Percentiles rank a stretch among this genome's conserved stretches.
These are phyloP conservation scores for Drosophila borealis DNA, from an alignment of 2,888 invertebrate genomes.

Conservation along the genomic window DNA sequence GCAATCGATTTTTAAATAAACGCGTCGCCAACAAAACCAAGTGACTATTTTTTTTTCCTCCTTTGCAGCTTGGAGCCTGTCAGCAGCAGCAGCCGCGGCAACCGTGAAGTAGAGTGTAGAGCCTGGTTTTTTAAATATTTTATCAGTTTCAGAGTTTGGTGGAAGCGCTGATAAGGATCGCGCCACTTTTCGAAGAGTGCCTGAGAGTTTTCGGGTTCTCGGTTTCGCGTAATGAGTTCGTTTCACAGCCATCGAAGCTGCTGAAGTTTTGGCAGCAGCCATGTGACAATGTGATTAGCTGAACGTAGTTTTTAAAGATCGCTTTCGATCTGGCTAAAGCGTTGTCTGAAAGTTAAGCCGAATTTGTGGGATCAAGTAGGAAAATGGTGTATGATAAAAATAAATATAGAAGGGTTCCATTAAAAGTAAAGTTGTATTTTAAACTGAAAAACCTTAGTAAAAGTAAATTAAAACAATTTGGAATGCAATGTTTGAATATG, in stretches of 20 bases:
- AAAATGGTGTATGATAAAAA: too few relatives aligned
- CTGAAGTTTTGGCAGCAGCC: conserved; percentile 46
- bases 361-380: too few relatives aligned
- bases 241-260: conserved; percentile 67
- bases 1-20: conserved; percentile 75
- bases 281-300: conserved; percentile 58
- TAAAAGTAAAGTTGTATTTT: too few relatives aligned
- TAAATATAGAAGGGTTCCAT: too few relatives aligned
- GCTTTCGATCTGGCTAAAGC: not conserved
- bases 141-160: conserved; percentile 72
- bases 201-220: conserved; percentile 29
- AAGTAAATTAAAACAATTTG: too few relatives aligned
- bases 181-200: conserved; percentile 57
- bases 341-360: not conserved
- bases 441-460: too few relatives aligned
- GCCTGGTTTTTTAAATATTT: conserved; percentile 69
- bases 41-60: conserved; percentile 38
- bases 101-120: conserved; percentile 22
- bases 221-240: conserved; percentile 70
- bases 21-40: conserved; percentile 54
- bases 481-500: too few relatives aligned
- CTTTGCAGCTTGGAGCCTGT: conserved; percentile 37
- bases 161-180: conserved; percentile 77
- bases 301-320: not conserved
- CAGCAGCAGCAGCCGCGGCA: conserved; percentile 34